Evolutionary conservation across 2,888 invertebrate species (phyloP).

Genomic region (Patella depressa): DNA sequence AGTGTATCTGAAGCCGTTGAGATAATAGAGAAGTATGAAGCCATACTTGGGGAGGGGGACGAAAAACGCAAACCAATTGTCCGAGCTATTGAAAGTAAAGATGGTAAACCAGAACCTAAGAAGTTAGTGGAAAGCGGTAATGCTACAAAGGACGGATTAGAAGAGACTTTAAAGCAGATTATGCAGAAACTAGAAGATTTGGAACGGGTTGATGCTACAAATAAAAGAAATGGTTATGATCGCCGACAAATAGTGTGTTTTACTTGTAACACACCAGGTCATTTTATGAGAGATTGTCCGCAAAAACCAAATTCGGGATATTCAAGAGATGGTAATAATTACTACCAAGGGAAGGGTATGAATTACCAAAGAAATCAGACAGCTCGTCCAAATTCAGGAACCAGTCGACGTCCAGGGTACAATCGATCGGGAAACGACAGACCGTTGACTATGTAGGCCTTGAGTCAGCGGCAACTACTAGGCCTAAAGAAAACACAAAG

Average conservation of each 20-base stretch:
- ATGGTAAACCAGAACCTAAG: background rate
- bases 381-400: background rate
- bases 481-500: constrained; percentile 7
- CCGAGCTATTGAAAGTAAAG: constrained; percentile 17
- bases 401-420: background rate
- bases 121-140: background rate
- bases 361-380: background rate
- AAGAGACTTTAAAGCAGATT: constrained; percentile 13
- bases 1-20: constrained; percentile 32
- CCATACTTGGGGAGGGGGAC: constrained; percentile 27
- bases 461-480: constrained; percentile 15
- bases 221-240: background rate
- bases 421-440: constrained; percentile 17
- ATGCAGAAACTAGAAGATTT: constrained; percentile 15
- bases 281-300: constrained; percentile 23
- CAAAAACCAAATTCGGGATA: no score
- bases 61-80: constrained; percentile 21
- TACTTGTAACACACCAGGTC: constrained; percentile 21
- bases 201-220: background rate
- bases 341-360: background rate
- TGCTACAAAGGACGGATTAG: background rate
- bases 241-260: constrained; percentile 7
- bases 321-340: no score
- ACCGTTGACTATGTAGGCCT: constrained; percentile 24
- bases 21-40: constrained; percentile 35